Conservation (phyloP, 2,888 invertebrate species). For the Labia minor region DNA sequence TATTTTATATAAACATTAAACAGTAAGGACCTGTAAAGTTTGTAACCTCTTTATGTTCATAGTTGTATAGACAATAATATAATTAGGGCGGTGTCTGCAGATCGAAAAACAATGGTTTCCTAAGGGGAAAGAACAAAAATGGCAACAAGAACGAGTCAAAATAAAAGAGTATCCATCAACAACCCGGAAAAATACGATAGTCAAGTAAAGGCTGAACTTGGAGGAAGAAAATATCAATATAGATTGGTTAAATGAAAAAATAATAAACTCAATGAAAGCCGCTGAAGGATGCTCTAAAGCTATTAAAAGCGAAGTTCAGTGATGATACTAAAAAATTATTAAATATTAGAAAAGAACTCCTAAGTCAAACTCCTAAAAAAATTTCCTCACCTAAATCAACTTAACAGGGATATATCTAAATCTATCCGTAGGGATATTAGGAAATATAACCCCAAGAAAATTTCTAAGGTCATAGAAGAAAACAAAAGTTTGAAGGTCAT, state of each 20-base stretch:
- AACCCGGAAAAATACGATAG: too few species aligned
- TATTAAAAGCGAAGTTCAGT: neutral
- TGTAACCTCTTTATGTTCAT: too few species aligned
- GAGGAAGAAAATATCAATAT: neutral
- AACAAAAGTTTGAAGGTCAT: neutral
- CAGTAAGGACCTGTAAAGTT: too few species aligned
- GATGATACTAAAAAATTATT: neutral
- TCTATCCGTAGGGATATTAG: neutral
- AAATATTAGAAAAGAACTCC: neutral
- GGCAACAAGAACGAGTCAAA: too few species aligned
- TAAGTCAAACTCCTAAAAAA: neutral
- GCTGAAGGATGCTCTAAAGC: neutral
- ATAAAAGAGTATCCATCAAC: too few species aligned
- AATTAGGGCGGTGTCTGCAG: too few species aligned
- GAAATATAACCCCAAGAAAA: neutral
- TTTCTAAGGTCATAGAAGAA: neutral
- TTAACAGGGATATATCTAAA: neutral
- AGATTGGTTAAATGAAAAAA: neutral
- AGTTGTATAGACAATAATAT: too few species aligned
- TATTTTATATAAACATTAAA: too few species aligned
- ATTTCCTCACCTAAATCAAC: neutral
- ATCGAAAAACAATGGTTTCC: too few species aligned
- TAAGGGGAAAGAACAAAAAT: too few species aligned
- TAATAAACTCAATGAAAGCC: neutral
- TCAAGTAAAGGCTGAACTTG: too few species aligned